phyloP scores from a whole-genome alignment of 2,113 vertebrate genomes.

The Nycticebus coucang region DNA sequence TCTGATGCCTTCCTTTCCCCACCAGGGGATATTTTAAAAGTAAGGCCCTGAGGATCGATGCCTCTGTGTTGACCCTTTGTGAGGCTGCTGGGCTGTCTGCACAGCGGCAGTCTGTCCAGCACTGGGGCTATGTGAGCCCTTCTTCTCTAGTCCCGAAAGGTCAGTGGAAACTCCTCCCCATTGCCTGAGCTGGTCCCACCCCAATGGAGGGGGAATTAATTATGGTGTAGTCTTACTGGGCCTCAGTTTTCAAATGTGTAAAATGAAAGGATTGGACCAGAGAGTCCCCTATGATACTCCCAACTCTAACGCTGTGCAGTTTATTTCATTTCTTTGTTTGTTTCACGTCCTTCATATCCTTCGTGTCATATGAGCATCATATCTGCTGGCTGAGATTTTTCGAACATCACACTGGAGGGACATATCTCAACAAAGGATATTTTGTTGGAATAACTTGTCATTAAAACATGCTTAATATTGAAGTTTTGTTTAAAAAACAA shows the following conservation, averaged over 20 bases:
- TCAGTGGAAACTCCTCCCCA: not conserved
- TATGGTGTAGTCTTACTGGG: not conserved
- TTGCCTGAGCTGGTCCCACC: not conserved
- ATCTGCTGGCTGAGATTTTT: not conserved
- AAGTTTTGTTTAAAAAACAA: not conserved
- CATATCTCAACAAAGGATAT: not conserved
- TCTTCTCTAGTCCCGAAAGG: not conserved
- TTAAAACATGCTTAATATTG: not conserved
- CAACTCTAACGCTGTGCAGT: not conserved
- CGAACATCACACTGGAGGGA: not conserved
- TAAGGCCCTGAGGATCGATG: not conserved
- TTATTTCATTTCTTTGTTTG: not conserved
- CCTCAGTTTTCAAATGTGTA: not conserved
- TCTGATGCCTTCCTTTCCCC: not conserved
- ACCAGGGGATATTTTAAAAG: not conserved
- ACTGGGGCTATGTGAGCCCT: accelerated
- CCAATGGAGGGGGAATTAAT: not conserved
- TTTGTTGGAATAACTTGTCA: not conserved
- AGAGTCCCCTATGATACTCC: not conserved
- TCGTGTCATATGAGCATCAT: not conserved
- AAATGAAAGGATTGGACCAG: not conserved
- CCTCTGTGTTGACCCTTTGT: not conserved
- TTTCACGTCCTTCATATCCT: not conserved
- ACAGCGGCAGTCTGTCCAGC: not conserved
- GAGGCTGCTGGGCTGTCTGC: not conserved